Percentiles rank a stretch among this genome's conserved stretches.
Evolutionary conservation across 2,888 invertebrate species (phyloP).

Genomic region (Drosophila borealis): DNA sequence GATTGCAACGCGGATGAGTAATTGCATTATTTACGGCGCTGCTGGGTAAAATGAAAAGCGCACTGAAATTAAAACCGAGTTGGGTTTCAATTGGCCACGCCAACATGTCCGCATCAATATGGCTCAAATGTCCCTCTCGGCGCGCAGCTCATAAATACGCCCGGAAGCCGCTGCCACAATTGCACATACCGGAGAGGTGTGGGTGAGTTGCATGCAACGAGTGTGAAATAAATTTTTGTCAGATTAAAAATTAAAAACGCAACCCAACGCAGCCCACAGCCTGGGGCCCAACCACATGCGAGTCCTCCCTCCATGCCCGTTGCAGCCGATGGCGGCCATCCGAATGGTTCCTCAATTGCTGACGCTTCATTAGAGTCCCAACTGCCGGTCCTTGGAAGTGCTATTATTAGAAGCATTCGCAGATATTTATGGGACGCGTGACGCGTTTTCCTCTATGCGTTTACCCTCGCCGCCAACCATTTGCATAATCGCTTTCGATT

Average conservation of each 20-base stretch:
- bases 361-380: conserved; percentile 47
- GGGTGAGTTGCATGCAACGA: conserved; percentile 49
- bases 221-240: conserved; percentile 78
- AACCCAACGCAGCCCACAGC: conserved; percentile 13
- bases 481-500: conserved; percentile 83
- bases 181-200: conserved; percentile 19
- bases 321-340: conserved; percentile 51
- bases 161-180: conserved; percentile 62
- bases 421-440: conserved; percentile 78
- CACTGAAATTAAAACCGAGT: conserved; percentile 62
- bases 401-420: conserved; percentile 78
- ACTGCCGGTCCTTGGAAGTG: conserved; percentile 30
- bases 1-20: conserved; percentile 77
- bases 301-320: not conserved
- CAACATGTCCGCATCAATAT: conserved; percentile 54
- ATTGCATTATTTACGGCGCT: conserved; percentile 76
- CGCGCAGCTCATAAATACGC: conserved; percentile 60
- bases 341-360: conserved; percentile 48
- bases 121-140: conserved; percentile 49
- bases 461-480: conserved; percentile 36
- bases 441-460: conserved; percentile 56
- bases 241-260: conserved; percentile 68
- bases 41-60: conserved; percentile 24
- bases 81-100: conserved; percentile 66
- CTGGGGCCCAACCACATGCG: not conserved